These are phyloP conservation scores for Lepidurus arcticus DNA, from an alignment of 1,140 invertebrate genomes.

Conservation along the genomic window DNA sequence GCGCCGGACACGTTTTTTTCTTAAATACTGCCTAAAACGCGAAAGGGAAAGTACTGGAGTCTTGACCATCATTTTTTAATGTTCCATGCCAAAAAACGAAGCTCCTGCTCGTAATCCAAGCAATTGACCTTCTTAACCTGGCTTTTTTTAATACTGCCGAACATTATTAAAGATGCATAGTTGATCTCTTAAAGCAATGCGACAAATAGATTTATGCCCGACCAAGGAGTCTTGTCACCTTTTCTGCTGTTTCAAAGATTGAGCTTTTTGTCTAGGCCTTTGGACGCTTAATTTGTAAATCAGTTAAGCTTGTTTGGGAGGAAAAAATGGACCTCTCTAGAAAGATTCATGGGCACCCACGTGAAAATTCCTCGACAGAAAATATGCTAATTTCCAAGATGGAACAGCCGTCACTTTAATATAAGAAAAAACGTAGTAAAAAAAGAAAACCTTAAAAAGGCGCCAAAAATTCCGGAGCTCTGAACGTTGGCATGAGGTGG, in stretches of 20 bases:
- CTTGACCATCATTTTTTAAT: no score
- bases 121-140: no score
- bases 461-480: background rate
- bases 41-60: no score
- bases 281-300: background rate
- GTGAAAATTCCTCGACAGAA: background rate
- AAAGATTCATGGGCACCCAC: background rate
- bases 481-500: constrained; percentile 6
- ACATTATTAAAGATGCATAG: no score
- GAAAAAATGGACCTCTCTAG: background rate
- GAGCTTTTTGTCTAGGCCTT: background rate
- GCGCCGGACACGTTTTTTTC: no score
- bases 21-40: no score
- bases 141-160: no score
- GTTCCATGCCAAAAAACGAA: no score
- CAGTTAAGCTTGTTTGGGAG: background rate
- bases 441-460: background rate
- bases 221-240: background rate
- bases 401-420: background rate
- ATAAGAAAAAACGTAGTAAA: background rate
- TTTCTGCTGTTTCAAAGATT: background rate
- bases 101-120: no score
- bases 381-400: background rate
- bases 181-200: no score
- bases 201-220: no score